Evolutionary conservation across 2,113 vertebrate genomes (phyloP), one percentile per base, ranked within the genome.

Genomic region (Alectura lathami): DNA sequence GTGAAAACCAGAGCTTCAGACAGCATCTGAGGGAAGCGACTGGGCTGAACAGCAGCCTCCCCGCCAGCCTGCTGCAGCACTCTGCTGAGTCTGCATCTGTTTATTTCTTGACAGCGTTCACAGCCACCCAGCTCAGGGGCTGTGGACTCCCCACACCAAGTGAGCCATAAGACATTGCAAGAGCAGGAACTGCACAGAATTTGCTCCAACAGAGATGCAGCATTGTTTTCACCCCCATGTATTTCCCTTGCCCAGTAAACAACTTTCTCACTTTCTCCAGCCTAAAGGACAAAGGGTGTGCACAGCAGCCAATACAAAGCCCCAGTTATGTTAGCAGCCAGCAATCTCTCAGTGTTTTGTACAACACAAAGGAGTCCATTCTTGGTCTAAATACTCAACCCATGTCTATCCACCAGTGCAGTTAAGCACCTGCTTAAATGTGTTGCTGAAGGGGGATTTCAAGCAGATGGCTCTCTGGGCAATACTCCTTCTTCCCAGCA

Each of bases 241-340:
- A 17, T 29, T 85, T 86, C 73, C 50, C 51, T 42, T 13, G 29
- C 75, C 69, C 38, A 3, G 0, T 72, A 42, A 51, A 54, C 57
- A 38, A 34, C 84, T 86, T 82, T 82, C n/a, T 50, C 27, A 16
- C 36, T 57, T 93, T 68, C 34, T 75, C 69, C 85, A 87, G 69
- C 51, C 34, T 20, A 24, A 30, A 45, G 53, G 22, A 77, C 57
- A 84, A 89, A 84, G 48, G 34, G 4, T n/a, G 32, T 56, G 30
- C 62, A 32, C 45, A 91, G 75, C 42, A 88, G 40, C 45, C 69
- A 8, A 15, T 54, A 62, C 48, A 87, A 84, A 94, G 45, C 36
- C 57, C 26, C 70, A 51, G 30, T 30, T 72, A 63, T 6, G 11
- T 26, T 9, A 36, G 64, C 64, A 82, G 57, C 21, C 40, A 66